Evolutionary conservation across 2,113 vertebrate species (phyloP), one percentile per base, ranked within the genome.

Genomic region (Oncorhynchus mykiss): DNA sequence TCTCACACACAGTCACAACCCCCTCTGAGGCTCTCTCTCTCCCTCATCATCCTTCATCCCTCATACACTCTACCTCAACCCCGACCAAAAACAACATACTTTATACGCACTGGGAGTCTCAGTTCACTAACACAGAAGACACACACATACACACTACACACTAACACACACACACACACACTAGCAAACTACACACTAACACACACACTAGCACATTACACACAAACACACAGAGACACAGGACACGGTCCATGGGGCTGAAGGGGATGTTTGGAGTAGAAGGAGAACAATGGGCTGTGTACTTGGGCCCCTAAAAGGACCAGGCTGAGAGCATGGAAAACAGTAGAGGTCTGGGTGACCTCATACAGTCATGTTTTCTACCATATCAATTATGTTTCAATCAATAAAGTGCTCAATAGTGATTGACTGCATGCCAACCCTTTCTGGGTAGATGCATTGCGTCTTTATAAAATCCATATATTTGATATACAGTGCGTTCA

Each of bases 241-340:
- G 84, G 84, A 85, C 78, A 76, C 73, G n/a, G 39, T 3, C 39
- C 18, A 39, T 11, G 78, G 70, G 71, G 72, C 79, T 75, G 71
- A 68, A 67, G 73, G 83, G 84, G 74, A 84, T 80, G 83, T 86
- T 80, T 39, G 73, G 64, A 77, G 65, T 74, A 88, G 79, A 83
- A 62, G 64, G 74, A 74, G 80, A 90, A 91, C 90, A 92, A 90
- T 90, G 77, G 76, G 9, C 29, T 18, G 16, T 5, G 13, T 27
- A 29, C 24, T 4, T 27, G 13, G 24, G 14, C 25, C 14, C 66
- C 29, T 31, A 34, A 68, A 39, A 68, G 5, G 16, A 18, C 51
- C 16, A 27, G 31, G 13, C 31, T 70, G 68, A 27, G 59, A 67
- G 24, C 25, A 29, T 67, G 59, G 8, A 62, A 57, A 14, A 57